Conservation (phyloP, 1,140 invertebrate species). For the Leptinotarsa defecta region DNA sequence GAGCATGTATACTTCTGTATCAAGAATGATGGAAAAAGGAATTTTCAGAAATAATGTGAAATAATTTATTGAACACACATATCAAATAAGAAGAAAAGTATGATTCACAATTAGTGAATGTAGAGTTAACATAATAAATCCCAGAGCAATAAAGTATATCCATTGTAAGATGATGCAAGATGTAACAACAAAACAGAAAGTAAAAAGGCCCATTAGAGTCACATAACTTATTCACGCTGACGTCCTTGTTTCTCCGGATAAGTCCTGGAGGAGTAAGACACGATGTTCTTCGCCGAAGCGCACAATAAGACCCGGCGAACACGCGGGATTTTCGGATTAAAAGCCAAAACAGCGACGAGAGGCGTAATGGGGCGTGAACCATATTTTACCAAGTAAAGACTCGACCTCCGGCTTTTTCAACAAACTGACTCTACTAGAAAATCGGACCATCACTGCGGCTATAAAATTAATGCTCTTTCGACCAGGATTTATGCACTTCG, state of each 20-base stretch:
- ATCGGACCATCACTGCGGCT: slow-evolving; percentile 33
- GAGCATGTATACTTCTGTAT: no score
- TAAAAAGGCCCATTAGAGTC: not conserved
- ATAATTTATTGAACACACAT: no score
- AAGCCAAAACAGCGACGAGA: slow-evolving; percentile 43
- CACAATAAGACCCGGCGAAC: slow-evolving; percentile 14
- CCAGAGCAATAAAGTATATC: not conserved
- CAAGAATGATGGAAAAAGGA: no score
- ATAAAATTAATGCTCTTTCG: slow-evolving; percentile 21
- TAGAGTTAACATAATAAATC: no score
- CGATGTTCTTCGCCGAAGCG: slow-evolving; percentile 5
- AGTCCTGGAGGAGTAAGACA: slow-evolving; percentile 6
- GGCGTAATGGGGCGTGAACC: slow-evolving; percentile 42
- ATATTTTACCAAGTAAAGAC: slow-evolving; percentile 36
- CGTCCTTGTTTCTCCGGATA: not conserved
- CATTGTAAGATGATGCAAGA: not conserved
- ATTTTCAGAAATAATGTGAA: no score
- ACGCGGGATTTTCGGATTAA: slow-evolving; percentile 32
- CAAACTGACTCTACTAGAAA: slow-evolving; percentile 33
- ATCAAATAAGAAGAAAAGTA: no score
- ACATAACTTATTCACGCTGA: not conserved
- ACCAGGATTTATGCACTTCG: not conserved
- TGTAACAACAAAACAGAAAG: not conserved
- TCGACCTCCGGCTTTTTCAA: slow-evolving; percentile 31
- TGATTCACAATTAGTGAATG: no score